Percentiles rank a stretch among this genome's conserved stretches.
Conservation (phyloP, 2,888 invertebrate genomes). For the Morpho deidamia region DNA sequence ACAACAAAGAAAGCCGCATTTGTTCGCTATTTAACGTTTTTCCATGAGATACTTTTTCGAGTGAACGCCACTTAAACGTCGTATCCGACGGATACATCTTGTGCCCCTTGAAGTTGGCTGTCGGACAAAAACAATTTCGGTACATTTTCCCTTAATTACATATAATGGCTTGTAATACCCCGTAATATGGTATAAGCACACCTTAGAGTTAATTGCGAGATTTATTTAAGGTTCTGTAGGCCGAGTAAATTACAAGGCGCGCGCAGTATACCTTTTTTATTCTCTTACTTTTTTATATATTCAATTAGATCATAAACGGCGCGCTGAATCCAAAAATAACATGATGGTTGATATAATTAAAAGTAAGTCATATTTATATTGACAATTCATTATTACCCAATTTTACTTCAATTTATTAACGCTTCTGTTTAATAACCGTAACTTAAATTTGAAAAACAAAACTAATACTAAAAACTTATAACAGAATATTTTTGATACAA, state of each 20-base stretch:
- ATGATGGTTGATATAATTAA: too few relatives aligned
- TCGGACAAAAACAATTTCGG: constrained; percentile 10
- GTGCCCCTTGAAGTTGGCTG: not conserved
- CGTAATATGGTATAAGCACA: constrained; percentile 11
- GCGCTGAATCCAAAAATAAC: too few relatives aligned
- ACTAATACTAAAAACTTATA: too few relatives aligned
- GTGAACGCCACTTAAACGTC: not conserved
- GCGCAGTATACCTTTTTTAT: not conserved
- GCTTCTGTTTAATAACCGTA: too few relatives aligned
- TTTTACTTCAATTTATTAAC: too few relatives aligned
- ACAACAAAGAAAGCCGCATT: not conserved
- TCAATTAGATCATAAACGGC: too few relatives aligned
- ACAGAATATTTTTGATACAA: too few relatives aligned
- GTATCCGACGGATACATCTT: not conserved
- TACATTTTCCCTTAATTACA: constrained; percentile 16
- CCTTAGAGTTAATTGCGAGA: constrained; percentile 1
- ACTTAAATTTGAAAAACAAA: too few relatives aligned
- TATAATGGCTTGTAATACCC: constrained; percentile 19
- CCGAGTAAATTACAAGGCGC: constrained; percentile 3
- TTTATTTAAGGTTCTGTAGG: constrained; percentile 1
- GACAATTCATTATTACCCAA: too few relatives aligned
- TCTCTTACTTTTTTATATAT: too few relatives aligned
- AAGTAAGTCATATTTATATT: too few relatives aligned
- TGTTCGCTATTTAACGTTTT: not conserved
- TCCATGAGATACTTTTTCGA: not conserved